phyloP scores from a whole-genome alignment of 1,140 invertebrate genomes.

The Drosophila novamexicana region DNA sequence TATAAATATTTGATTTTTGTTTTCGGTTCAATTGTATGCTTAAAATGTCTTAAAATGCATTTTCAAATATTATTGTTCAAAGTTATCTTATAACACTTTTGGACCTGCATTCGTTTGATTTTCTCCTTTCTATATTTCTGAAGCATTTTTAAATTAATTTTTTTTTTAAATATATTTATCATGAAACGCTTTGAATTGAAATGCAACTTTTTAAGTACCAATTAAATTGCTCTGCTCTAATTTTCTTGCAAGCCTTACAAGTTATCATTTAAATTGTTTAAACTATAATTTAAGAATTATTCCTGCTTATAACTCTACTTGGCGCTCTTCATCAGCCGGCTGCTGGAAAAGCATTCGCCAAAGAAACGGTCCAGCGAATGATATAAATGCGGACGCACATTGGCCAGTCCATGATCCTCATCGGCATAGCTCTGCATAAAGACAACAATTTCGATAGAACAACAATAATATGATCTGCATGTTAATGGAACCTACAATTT shows the following conservation, averaged over 20 bases:
- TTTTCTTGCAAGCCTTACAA: constrained; percentile 37
- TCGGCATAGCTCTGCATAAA: constrained; percentile 94
- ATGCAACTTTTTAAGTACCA: constrained; percentile 70
- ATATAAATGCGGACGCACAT: constrained; percentile 93
- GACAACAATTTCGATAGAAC: background rate
- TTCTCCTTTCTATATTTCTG: constrained; percentile 45
- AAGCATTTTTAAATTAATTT: constrained; percentile 29
- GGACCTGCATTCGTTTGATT: constrained; percentile 70
- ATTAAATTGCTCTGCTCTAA: constrained; percentile 43
- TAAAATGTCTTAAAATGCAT: constrained; percentile 74
- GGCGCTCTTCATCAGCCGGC: constrained; percentile 72
- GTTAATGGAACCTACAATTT: constrained; percentile 89
- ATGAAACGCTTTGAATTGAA: constrained; percentile 40
- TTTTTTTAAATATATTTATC: constrained; percentile 39
- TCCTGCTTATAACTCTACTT: constrained; percentile 48
- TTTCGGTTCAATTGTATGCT: constrained; percentile 19
- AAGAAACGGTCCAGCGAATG: constrained; percentile 95
- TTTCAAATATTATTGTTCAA: constrained; percentile 78
- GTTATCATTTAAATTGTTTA: constrained; percentile 30
- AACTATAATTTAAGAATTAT: constrained; percentile 12
- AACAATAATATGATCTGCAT: background rate
- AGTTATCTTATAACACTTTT: constrained; percentile 79
- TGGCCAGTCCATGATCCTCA: constrained; percentile 93
- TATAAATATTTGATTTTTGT: constrained; percentile 38
- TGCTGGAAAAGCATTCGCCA: constrained; percentile 88